Percentiles rank a stretch among this genome's conserved stretches.
Conservation (phyloP, 2,113 vertebrate species). For the Lagopus muta region DNA sequence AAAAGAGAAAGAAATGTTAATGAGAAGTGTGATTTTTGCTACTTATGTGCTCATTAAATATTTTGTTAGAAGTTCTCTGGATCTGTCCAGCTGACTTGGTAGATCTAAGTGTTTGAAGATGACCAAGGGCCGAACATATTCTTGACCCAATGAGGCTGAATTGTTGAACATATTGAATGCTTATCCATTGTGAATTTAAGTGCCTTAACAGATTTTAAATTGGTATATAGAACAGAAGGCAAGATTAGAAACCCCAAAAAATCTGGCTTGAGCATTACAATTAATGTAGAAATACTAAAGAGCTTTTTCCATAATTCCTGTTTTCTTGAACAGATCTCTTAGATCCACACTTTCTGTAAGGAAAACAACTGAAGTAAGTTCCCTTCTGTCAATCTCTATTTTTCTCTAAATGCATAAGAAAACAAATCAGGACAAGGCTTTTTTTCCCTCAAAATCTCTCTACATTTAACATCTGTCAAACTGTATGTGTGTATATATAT, state of each 20-base stretch:
- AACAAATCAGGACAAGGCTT: neutral
- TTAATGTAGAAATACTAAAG: neutral
- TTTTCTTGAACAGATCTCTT: neutral
- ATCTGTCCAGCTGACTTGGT: neutral
- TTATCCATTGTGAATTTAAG: neutral
- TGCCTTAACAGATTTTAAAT: conserved; percentile 19
- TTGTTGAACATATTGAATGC: neutral
- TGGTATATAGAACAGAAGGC: conserved; percentile 19
- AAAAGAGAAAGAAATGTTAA: neutral
- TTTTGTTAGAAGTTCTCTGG: neutral
- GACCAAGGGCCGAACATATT: neutral
- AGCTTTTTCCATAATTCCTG: neutral
- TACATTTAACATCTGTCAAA: neutral
- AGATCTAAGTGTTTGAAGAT: neutral
- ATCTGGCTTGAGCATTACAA: conserved; percentile 25
- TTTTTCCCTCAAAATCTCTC: neutral
- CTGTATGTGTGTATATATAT: accelerated
- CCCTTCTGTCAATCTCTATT: neutral
- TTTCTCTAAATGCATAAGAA: neutral
- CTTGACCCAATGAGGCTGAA: neutral
- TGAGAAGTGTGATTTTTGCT: neutral
- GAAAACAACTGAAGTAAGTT: neutral
- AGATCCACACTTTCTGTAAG: neutral
- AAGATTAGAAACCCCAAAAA: neutral
- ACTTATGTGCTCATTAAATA: neutral